These are phyloP conservation scores for Fulica atra DNA, from an alignment of 2,113 vertebrate species.

Conservation along the genomic window DNA sequence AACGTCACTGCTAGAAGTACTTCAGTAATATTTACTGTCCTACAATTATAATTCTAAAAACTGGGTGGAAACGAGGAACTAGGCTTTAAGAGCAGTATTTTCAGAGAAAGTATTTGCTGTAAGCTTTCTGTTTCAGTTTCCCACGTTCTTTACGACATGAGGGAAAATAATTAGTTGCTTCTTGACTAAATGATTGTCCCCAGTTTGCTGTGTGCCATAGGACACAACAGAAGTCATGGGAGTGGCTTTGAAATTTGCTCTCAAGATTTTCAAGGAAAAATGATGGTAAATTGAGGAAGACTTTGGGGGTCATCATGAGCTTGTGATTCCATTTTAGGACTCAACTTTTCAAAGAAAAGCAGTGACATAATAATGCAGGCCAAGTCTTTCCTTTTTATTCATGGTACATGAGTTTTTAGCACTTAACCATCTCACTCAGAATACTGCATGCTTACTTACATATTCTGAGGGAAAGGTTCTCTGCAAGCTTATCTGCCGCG, in stretches of 20 bases:
- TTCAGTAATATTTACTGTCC: not conserved
- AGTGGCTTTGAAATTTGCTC: conserved; percentile 6
- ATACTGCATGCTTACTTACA: not conserved
- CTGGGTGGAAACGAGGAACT: not conserved
- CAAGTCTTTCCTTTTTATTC: not conserved
- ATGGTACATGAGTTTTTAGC: not conserved
- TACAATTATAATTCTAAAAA: not conserved
- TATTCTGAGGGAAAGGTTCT: not conserved
- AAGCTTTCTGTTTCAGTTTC: not conserved
- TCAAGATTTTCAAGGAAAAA: not conserved
- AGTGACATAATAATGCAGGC: not conserved
- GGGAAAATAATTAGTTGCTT: conserved; percentile 38
- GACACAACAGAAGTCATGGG: not conserved
- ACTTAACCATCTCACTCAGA: not conserved
- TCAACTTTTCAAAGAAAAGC: not conserved
- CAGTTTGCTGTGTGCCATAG: not conserved
- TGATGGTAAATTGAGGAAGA: not conserved
- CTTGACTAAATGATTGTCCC: not conserved
- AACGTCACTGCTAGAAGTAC: not conserved
- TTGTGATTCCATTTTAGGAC: not conserved
- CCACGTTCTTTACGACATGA: not conserved
- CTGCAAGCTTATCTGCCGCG: not conserved
- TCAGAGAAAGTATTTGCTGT: not conserved
- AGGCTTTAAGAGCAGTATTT: not conserved
- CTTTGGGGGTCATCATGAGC: not conserved